phyloP scores from a whole-genome alignment of 2,888 invertebrate genomes.

The Meganola albula region DNA sequence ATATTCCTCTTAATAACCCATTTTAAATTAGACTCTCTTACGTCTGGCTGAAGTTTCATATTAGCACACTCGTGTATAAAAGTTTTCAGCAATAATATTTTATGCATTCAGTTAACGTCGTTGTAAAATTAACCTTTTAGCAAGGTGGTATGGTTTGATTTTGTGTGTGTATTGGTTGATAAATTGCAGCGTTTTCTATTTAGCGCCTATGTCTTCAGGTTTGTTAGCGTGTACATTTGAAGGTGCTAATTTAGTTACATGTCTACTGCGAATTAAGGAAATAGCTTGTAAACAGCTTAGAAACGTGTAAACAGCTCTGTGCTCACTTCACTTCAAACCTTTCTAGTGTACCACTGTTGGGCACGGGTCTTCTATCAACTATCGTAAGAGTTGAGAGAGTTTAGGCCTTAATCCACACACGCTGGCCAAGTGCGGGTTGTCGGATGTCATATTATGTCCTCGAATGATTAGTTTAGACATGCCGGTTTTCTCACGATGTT shows the following conservation, averaged over 20 bases:
- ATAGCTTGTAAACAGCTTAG: constrained; percentile 7
- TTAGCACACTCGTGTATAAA: not conserved
- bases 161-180: constrained; percentile 1
- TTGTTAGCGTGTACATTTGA: constrained; percentile 22
- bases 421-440: too few species aligned
- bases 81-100: not conserved
- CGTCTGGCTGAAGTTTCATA: not conserved
- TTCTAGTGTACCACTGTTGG: too few species aligned
- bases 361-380: too few species aligned
- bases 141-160: not conserved
- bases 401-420: too few species aligned
- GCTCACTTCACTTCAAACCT: too few species aligned
- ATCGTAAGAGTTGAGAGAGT: too few species aligned
- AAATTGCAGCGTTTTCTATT: constrained; percentile 14
- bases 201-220: constrained; percentile 25
- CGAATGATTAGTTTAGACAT: too few species aligned
- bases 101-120: too few species aligned
- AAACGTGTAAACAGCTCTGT: too few species aligned
- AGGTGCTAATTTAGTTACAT: constrained; percentile 46
- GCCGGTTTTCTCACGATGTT: too few species aligned
- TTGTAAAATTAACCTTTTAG: constrained; percentile 1
- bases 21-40: constrained; percentile 4
- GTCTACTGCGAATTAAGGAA: constrained; percentile 19
- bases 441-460: too few species aligned
- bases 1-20: constrained; percentile 1